Evolutionary conservation across 1,140 invertebrate species (phyloP).

Genomic region (Lordiphosa collinella): DNA sequence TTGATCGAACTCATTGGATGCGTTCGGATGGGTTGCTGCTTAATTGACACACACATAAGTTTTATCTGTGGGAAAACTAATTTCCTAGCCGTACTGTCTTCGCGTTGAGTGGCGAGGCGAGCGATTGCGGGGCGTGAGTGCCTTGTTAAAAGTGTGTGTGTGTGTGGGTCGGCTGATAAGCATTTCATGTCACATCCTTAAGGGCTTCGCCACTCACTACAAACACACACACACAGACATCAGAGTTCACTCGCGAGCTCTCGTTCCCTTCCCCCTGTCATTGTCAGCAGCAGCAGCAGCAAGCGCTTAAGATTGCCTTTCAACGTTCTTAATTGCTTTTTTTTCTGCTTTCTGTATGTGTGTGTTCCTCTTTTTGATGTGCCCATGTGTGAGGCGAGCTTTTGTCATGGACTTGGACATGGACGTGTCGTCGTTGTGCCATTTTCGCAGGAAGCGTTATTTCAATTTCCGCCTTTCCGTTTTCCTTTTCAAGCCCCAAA

Average conservation of each 20-base stretch:
- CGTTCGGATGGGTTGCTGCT: conserved; percentile 38
- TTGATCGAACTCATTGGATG: conserved; percentile 59
- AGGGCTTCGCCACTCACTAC: conserved; percentile 51
- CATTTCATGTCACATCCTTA: conserved; percentile 78
- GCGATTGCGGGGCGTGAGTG: conserved; percentile 7
- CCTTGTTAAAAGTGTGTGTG: conserved; percentile 25
- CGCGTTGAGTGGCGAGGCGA: not conserved
- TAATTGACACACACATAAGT: conserved; percentile 59
- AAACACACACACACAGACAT: too few relatives aligned
- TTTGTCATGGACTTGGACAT: conserved; percentile 57
- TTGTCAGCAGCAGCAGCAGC: conserved; percentile 68
- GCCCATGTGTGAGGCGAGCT: conserved; percentile 50
- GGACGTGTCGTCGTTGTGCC: conserved; percentile 35
- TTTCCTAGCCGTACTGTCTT: conserved; percentile 58
- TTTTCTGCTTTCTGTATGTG: conserved; percentile 24
- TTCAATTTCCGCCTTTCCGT: conserved; percentile 75
- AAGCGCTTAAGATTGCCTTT: conserved; percentile 75
- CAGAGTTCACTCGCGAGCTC: conserved; percentile 39
- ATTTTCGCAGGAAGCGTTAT: conserved; percentile 71
- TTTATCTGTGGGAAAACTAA: conserved; percentile 75
- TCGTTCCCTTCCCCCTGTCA: conserved; percentile 20
- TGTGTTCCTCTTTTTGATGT: conserved; percentile 62
- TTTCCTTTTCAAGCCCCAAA: conserved; percentile 12
- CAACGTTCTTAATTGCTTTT: conserved; percentile 78
- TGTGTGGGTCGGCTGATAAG: conserved; percentile 53